Percentiles rank a stretch among this genome's conserved stretches.
phyloP scores from a whole-genome alignment of 2,113 vertebrate species.

The Sturnus vulgaris region DNA sequence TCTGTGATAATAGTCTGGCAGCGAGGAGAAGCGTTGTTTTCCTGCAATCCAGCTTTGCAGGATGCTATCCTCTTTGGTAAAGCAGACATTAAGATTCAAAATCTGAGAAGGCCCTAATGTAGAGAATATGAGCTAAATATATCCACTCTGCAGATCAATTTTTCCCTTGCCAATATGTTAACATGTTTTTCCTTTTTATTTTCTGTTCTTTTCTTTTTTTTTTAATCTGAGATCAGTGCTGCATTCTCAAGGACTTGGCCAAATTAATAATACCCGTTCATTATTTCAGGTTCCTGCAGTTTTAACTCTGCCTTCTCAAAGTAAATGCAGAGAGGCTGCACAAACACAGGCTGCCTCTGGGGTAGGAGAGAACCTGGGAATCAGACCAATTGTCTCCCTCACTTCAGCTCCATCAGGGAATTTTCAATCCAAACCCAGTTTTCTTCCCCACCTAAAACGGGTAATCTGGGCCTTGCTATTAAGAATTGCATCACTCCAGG shows the following conservation, averaged over 20 bases:
- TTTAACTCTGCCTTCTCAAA: neutral
- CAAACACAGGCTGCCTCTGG: neutral
- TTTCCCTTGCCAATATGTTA: neutral
- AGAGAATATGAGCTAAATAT: slow-evolving; percentile 17
- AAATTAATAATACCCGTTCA: neutral
- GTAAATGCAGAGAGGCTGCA: neutral
- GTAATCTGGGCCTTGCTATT: neutral
- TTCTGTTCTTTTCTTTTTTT: neutral
- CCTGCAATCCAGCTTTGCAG: slow-evolving; percentile 12
- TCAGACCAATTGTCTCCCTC: neutral
- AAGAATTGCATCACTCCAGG: neutral
- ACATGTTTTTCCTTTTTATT: neutral
- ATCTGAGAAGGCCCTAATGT: neutral
- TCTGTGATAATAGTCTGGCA: slow-evolving; percentile 43
- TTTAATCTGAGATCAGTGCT: neutral
- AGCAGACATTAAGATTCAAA: neutral
- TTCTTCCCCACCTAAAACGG: neutral
- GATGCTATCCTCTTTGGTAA: neutral
- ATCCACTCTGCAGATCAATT: neutral
- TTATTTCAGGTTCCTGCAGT: neutral
- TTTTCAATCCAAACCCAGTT: neutral
- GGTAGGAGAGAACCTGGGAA: neutral
- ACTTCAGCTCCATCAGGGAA: neutral
- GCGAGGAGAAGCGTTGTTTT: neutral
- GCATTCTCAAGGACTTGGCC: neutral